A percentile compares a stretch with the other conserved stretches of the same genome.
phyloP scores from a whole-genome alignment of 2,113 vertebrate species.

The Bos taurus region DNA sequence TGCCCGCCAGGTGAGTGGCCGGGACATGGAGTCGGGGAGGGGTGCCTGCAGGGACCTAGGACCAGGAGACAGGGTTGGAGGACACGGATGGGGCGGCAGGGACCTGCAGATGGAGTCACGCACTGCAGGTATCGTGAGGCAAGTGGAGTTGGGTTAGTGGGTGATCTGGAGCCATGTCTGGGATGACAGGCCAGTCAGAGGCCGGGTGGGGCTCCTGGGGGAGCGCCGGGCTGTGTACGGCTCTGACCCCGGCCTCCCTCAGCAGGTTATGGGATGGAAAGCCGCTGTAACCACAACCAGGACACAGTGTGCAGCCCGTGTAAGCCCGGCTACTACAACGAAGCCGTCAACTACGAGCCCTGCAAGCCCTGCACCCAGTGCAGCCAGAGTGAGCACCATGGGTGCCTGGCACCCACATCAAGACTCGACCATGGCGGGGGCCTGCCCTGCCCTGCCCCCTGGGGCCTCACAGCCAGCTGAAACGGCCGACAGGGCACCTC shows the following conservation, averaged over 20 bases:
- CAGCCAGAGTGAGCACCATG: slow-evolving; percentile 63
- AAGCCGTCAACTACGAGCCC: neutral
- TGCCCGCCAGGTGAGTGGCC: slow-evolving; percentile 65
- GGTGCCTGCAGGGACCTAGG: too few species aligned
- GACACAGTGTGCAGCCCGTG: slow-evolving; percentile 67
- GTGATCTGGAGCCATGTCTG: neutral
- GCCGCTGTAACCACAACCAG: neutral
- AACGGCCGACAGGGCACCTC: neutral
- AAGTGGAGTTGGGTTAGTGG: neutral
- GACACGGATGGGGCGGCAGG: neutral
- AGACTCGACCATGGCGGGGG: neutral
- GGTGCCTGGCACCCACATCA: accelerated
- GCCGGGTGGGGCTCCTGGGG: neutral
- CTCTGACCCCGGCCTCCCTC: accelerated
- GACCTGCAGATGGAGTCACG: neutral
- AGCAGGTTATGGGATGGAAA: slow-evolving; percentile 72
- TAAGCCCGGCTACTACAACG: slow-evolving; percentile 49
- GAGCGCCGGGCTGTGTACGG: accelerated
- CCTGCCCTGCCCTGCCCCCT: neutral
- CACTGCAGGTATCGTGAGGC: neutral
- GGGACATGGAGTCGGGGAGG: neutral
- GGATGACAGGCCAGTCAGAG: neutral
- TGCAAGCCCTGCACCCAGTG: slow-evolving; percentile 76
- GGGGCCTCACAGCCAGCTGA: too few species aligned
- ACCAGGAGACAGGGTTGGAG: neutral